Evolutionary conservation across 2,113 vertebrate genomes (phyloP).

Genomic region (Nothocercus nigrocapillus): DNA sequence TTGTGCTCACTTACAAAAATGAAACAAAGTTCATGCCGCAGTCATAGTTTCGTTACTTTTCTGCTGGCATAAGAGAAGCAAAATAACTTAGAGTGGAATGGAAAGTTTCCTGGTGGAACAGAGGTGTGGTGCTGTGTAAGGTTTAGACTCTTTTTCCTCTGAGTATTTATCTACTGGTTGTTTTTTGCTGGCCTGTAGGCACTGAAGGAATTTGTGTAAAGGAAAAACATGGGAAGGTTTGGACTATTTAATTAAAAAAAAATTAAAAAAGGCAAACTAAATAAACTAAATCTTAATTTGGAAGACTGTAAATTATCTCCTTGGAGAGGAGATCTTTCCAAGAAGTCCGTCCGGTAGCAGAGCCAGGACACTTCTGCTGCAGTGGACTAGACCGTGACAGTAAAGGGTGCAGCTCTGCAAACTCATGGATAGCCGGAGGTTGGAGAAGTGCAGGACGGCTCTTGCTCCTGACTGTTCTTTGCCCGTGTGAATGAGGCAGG

Average conservation of each 20-base stretch:
- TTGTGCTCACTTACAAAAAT: neutral
- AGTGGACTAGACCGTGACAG: neutral
- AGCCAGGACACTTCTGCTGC: neutral
- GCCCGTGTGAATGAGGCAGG: neutral
- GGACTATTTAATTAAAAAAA: too few relatives aligned
- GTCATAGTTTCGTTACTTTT: neutral
- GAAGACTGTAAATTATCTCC: neutral
- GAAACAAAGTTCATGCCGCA: neutral
- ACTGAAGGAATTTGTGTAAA: neutral
- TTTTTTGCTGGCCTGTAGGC: neutral
- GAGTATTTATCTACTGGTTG: neutral
- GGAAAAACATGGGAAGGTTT: neutral
- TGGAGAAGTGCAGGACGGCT: neutral
- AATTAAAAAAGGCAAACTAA: neutral
- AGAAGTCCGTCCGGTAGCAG: neutral
- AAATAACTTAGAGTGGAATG: accelerated
- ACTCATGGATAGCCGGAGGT: neutral
- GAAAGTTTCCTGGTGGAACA: neutral
- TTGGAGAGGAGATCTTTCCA: neutral
- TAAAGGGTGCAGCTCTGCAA: neutral
- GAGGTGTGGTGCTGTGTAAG: accelerated
- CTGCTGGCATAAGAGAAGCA: neutral
- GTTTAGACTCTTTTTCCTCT: neutral
- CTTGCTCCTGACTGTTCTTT: neutral
- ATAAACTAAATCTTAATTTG: neutral